A percentile compares a stretch with the other conserved stretches of the same genome.
Evolutionary conservation across 2,797 vertebrate genomes (phyloP).

Genomic region (Brachyrhaphis roseni): DNA sequence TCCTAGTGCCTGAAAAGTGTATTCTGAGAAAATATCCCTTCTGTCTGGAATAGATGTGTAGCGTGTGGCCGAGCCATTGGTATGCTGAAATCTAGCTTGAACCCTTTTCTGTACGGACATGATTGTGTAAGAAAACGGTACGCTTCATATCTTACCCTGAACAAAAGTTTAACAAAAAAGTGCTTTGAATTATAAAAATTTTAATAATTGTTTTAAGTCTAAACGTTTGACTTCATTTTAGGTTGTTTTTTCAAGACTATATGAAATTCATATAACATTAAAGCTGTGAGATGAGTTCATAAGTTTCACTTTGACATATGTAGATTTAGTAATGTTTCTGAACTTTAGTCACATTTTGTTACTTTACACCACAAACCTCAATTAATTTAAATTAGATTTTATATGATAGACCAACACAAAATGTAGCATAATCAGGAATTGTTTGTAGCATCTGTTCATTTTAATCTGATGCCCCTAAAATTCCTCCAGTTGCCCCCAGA

Average conservation of each 20-base stretch:
- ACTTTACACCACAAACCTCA: not conserved
- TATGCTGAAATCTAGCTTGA: constrained; percentile 32
- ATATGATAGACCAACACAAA: not conserved
- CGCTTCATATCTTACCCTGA: constrained; percentile 15
- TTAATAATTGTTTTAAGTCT: not conserved
- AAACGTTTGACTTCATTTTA: not conserved
- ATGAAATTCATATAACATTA: not conserved
- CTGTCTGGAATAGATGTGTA: constrained; percentile 41
- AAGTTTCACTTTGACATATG: not conserved
- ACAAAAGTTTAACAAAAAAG: not conserved
- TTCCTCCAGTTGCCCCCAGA: not conserved
- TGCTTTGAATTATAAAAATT: not conserved
- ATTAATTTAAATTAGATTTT: not conserved
- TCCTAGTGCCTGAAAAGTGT: constrained; percentile 52
- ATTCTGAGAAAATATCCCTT: constrained; percentile 61
- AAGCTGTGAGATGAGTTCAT: not conserved
- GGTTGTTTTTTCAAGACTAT: not conserved
- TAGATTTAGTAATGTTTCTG: not conserved
- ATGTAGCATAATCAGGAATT: not conserved
- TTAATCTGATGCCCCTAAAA: not conserved
- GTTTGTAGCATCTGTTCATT: not conserved
- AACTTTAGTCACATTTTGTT: not conserved
- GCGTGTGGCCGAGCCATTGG: constrained; percentile 43
- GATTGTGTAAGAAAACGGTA: constrained; percentile 12
- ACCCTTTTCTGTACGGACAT: constrained; percentile 34